Conservation (phyloP, 2,113 vertebrate species). For the Campylorhamphus procurvoides region DNA sequence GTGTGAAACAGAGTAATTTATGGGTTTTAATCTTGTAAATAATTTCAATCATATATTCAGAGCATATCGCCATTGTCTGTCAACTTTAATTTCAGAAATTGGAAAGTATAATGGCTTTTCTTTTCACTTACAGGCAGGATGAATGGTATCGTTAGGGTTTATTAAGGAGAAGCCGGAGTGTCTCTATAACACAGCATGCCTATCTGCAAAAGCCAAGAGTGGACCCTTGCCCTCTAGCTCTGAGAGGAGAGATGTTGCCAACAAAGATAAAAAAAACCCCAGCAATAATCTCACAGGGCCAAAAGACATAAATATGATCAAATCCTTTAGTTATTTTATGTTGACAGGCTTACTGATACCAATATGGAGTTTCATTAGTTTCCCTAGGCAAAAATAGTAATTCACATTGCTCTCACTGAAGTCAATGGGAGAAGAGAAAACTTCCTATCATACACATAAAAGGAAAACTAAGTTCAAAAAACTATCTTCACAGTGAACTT, state of each 20-base stretch:
- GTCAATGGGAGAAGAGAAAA: neutral
- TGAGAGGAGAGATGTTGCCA: neutral
- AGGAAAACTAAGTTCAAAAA: neutral
- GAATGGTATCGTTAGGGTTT: constrained; percentile 11
- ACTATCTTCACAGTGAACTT: neutral
- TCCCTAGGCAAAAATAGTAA: neutral
- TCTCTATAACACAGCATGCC: neutral
- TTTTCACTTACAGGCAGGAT: neutral
- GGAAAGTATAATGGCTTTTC: constrained; percentile 15
- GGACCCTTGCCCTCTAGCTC: neutral
- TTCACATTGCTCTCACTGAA: neutral
- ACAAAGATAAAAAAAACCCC: neutral
- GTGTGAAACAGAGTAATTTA: constrained; percentile 40
- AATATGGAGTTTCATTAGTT: neutral
- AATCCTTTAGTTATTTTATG: neutral
- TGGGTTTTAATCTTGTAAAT: constrained; percentile 22
- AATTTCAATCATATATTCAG: constrained; percentile 53
- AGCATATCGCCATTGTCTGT: neutral
- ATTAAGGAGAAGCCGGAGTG: constrained; percentile 2
- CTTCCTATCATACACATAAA: neutral
- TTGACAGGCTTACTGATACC: neutral
- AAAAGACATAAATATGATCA: neutral
- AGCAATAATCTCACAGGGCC: neutral
- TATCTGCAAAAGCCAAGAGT: constrained; percentile 17
- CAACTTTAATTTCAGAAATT: constrained; percentile 47